Evolutionary conservation across 2,888 invertebrate genomes (phyloP).

Genomic region (Pantelozetes paolii): DNA sequence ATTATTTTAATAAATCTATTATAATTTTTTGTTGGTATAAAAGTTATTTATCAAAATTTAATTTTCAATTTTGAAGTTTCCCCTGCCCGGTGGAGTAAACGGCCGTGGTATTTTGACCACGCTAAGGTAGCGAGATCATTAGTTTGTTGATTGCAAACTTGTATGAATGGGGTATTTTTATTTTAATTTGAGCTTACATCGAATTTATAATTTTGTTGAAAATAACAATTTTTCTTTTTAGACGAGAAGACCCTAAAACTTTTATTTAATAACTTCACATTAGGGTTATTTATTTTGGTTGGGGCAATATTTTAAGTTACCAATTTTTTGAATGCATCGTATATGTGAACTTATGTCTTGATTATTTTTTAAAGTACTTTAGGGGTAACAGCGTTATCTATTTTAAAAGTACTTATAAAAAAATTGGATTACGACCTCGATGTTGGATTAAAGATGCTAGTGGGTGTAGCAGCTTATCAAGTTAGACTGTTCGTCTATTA

Average conservation of each 20-base stretch:
- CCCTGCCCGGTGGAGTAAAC: constrained; percentile 71
- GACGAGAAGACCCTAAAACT: constrained; percentile 77
- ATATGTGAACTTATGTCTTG: constrained; percentile 39
- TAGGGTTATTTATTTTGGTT: constrained; percentile 47
- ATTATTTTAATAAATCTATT: constrained; percentile 16
- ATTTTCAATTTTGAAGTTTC: constrained; percentile 62
- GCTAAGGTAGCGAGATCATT: constrained; percentile 76
- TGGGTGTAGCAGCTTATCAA: constrained; percentile 63
- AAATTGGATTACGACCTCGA: constrained; percentile 77
- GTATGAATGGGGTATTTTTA: constrained; percentile 69
- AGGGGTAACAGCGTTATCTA: constrained; percentile 80
- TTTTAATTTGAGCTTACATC: constrained; percentile 59
- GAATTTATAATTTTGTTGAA: constrained; percentile 59
- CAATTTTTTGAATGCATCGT: not conserved
- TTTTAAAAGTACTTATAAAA: constrained; percentile 68
- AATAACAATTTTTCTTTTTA: constrained; percentile 65
- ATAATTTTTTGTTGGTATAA: not conserved
- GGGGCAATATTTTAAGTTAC: constrained; percentile 43
- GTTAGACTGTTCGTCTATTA: constrained; percentile 65
- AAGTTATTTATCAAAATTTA: constrained; percentile 72
- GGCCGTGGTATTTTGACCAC: constrained; percentile 73
- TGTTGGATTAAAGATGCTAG: constrained; percentile 73
- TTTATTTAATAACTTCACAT: constrained; percentile 54
- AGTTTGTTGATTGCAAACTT: constrained; percentile 73
- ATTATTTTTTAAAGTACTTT: constrained; percentile 66